Conservation (phyloP, 2,797 vertebrate genomes). For the Vultur gryphus region DNA sequence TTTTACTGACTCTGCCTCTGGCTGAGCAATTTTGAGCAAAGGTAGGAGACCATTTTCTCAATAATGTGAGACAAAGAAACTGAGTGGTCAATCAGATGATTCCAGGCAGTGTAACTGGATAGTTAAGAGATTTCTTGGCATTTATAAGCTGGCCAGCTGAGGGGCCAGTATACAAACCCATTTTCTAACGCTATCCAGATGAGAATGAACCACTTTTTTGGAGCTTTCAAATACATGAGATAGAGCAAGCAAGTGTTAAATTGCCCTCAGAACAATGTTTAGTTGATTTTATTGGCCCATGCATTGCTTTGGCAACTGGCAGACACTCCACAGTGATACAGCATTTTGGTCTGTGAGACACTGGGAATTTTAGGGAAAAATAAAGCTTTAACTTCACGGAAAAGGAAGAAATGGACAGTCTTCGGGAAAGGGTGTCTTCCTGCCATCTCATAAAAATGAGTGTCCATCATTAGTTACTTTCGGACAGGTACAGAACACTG, state of each 20-base stretch:
- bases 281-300: background rate
- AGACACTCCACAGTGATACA: background rate
- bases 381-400: background rate
- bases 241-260: background rate
- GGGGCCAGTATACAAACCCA: background rate
- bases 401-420: background rate
- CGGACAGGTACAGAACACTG: background rate
- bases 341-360: background rate
- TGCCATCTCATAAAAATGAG: background rate
- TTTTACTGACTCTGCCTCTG: background rate
- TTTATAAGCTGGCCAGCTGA: background rate
- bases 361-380: background rate
- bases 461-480: background rate
- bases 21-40: background rate
- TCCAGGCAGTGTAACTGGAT: background rate
- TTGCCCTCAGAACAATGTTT: background rate
- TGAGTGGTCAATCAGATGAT: background rate
- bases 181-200: background rate
- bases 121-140: background rate
- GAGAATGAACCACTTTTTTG: background rate
- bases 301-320: background rate
- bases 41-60: background rate
- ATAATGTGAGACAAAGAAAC: background rate
- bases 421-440: background rate
- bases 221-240: background rate